phyloP scores from a whole-genome alignment of 1,140 invertebrate genomes.

The Agraylea sexmaculata region DNA sequence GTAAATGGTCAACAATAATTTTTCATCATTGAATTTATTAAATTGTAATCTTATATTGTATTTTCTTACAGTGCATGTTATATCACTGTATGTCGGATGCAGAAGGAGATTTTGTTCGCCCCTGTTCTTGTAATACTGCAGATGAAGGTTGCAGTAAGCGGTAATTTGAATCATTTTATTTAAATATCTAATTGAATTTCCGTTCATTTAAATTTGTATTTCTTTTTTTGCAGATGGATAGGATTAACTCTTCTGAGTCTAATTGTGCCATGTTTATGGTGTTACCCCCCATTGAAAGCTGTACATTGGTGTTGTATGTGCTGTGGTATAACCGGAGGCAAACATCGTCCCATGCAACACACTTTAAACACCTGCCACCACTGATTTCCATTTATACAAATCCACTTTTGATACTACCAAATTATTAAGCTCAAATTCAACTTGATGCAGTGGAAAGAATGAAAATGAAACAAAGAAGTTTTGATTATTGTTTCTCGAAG shows the following conservation, averaged over 20 bases:
- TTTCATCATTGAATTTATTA: too few relatives aligned
- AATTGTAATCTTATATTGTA: too few relatives aligned
- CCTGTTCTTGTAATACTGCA: conserved; percentile 55
- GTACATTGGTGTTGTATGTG: conserved; percentile 71
- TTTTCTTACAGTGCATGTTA: conserved; percentile 59
- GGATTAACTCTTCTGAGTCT: conserved; percentile 75
- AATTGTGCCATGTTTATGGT: conserved; percentile 86
- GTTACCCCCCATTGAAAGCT: conserved; percentile 75
- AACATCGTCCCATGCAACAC: conserved; percentile 50
- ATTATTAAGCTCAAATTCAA: background rate
- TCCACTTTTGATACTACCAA: background rate
- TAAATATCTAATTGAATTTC: background rate
- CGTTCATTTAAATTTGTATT: background rate
- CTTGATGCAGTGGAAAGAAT: background rate
- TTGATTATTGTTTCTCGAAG: background rate
- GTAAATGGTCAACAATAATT: too few relatives aligned
- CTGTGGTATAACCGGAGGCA: conserved; percentile 71
- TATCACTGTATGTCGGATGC: conserved; percentile 87
- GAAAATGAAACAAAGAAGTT: too few relatives aligned
- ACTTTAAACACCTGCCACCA: conserved; percentile 14
- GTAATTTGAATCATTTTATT: conserved; percentile 21
- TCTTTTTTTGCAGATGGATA: conserved; percentile 52
- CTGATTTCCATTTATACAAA: conserved; percentile 5
- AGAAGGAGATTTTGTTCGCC: conserved; percentile 70
- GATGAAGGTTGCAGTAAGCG: conserved; percentile 47